Evolutionary conservation across 2,888 invertebrate species (phyloP).

Genomic region (Bellardia pandia): DNA sequence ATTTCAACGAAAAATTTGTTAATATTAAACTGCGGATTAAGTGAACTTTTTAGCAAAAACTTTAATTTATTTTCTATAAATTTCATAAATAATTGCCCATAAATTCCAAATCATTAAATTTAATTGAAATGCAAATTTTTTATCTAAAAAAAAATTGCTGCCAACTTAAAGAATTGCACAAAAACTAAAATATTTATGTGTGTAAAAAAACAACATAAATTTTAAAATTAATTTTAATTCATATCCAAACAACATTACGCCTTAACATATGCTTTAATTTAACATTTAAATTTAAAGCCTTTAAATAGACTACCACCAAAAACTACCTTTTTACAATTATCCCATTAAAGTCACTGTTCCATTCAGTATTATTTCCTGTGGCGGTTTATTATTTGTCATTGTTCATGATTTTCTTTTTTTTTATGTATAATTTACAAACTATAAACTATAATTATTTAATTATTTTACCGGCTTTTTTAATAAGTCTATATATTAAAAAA

Average conservation of each 20-base stretch:
- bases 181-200: not conserved
- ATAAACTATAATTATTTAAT: slow-evolving; percentile 52
- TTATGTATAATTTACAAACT: slow-evolving; percentile 18
- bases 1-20: no score
- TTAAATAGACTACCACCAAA: slow-evolving; percentile 9
- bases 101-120: no score
- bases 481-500: slow-evolving; percentile 18
- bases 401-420: not conserved
- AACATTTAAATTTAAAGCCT: not conserved
- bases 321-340: slow-evolving; percentile 25
- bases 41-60: no score
- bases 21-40: no score
- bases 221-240: not conserved
- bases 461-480: slow-evolving; percentile 10
- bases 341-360: slow-evolving; percentile 14
- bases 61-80: no score
- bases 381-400: slow-evolving; percentile 17
- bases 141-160: no score
- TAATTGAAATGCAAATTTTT: no score
- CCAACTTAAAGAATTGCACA: no score
- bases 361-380: not conserved
- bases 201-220: not conserved
- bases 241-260: not conserved
- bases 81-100: no score
- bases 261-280: slow-evolving; percentile 5